Conservation (phyloP, 2,113 vertebrate genomes). For the Scatophagus argus region DNA sequence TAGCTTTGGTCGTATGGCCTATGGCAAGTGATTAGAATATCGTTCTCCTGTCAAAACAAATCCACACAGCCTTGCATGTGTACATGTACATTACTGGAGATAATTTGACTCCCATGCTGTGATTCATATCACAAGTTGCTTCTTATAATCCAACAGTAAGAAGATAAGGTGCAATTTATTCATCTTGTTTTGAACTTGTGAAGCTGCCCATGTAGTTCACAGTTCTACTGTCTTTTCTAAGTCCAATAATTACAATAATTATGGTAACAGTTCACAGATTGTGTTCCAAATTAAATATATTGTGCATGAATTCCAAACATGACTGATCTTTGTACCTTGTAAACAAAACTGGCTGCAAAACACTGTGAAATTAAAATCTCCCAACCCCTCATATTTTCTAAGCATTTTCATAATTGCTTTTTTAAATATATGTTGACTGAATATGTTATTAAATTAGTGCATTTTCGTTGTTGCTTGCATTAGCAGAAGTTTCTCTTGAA, state of each 20-base stretch:
- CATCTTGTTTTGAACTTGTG: background rate
- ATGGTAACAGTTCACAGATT: slow-evolving; percentile 37
- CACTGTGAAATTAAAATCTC: slow-evolving; percentile 59
- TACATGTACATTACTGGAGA: background rate
- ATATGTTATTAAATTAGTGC: slow-evolving; percentile 53
- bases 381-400: slow-evolving; percentile 12
- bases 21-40: too few species aligned
- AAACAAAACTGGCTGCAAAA: slow-evolving; percentile 43
- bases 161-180: slow-evolving; percentile 4
- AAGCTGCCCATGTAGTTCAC: slow-evolving; percentile 13
- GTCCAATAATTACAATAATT: slow-evolving; percentile 41
- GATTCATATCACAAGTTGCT: background rate
- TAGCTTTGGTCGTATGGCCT: too few species aligned
- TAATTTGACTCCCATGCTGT: background rate
- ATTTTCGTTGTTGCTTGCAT: slow-evolving; percentile 25
- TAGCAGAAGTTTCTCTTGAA: slow-evolving; percentile 33
- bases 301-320: slow-evolving; percentile 42
- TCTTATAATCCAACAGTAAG: background rate
- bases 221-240: slow-evolving; percentile 21
- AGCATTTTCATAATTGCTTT: slow-evolving; percentile 52
- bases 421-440: slow-evolving; percentile 48
- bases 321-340: slow-evolving; percentile 13
- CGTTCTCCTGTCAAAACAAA: too few species aligned
- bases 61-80: too few species aligned
- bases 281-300: slow-evolving; percentile 52